Base-by-base conservation (phyloP, 2,888 invertebrate species). In the Sturmia bella region DNA sequence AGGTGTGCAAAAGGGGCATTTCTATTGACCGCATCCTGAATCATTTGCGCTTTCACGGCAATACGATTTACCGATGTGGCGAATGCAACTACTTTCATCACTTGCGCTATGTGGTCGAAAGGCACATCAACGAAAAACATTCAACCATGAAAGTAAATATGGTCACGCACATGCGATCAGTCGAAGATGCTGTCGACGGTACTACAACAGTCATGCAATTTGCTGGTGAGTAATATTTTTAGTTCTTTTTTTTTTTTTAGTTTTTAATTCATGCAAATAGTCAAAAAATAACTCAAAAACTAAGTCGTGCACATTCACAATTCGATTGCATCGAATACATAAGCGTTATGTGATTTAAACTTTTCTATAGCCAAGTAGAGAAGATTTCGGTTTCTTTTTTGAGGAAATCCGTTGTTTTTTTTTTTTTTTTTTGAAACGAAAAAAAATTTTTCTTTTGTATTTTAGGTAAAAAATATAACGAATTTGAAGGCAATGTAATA, bases 21-120 rank as follows among this genome's bases (percentile, higher is more conserved):
- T 85, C 89, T 0, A 92, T 94, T 3, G 92, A 93, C n/a, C 92
- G 93, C 80, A 93, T 96, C 74, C 89, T 95, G 12, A 92, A 93
- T 61, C 97, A 97, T 90, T 92, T 96, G 79, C 94, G 94, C 87
- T 93, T 95, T 91, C 97, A 97, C 90, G 95, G 95, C 83, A 91
- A 92, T 6, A 92, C 92, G 76, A 90, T 97, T 41, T 96, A 94
- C 89, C 94, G 94, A 85, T 97, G 96, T 89, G 92, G 93, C 0
- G 91, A 92, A 80, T 97, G 97, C 87, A 87, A 91, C 41, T 94
- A 93, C 88, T 92, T 94, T 84, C 94, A 95, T 88, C 93, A 93
- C 87, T 93, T 92, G 84, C 93, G 92, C 50, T 91, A 92, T 57
- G 90, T 93, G 7, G 92, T 96, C 3, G 95, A 96, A 80, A 92